phyloP scores from a whole-genome alignment of 2,797 vertebrate species.

The Hipposideros larvatus region DNA sequence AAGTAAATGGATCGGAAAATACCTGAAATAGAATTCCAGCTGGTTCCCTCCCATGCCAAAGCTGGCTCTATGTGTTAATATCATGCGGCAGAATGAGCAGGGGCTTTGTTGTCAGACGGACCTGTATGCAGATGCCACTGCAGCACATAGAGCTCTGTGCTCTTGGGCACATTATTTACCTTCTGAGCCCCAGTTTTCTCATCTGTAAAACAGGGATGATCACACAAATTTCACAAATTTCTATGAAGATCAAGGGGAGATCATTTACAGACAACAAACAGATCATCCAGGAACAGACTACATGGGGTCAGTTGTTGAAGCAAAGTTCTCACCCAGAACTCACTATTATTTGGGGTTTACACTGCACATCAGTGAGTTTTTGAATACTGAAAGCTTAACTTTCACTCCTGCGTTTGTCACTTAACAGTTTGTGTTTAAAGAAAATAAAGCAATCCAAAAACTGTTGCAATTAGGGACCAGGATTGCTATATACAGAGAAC shows the following conservation, averaged over 20 bases:
- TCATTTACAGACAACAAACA: background rate
- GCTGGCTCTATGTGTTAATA: background rate
- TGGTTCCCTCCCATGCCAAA: background rate
- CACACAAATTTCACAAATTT: background rate
- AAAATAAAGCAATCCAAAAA: background rate
- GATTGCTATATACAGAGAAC: background rate
- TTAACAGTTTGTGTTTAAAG: background rate
- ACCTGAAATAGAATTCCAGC: background rate
- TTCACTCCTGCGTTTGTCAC: background rate
- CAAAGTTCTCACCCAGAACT: background rate
- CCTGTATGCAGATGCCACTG: fast-evolving
- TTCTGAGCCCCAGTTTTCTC: background rate
- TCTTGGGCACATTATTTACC: background rate
- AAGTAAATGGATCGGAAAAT: background rate
- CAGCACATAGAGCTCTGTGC: background rate
- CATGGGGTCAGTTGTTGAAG: background rate
- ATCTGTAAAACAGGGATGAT: background rate
- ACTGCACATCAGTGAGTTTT: background rate
- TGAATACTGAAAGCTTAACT: background rate
- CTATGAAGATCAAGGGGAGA: background rate
- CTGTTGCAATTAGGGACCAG: background rate
- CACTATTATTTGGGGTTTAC: background rate
- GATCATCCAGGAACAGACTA: background rate
- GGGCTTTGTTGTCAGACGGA: background rate
- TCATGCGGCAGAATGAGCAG: background rate